Evolutionary conservation across 2,888 invertebrate genomes (phyloP).

Genomic region (Zele albiditarsus): DNA sequence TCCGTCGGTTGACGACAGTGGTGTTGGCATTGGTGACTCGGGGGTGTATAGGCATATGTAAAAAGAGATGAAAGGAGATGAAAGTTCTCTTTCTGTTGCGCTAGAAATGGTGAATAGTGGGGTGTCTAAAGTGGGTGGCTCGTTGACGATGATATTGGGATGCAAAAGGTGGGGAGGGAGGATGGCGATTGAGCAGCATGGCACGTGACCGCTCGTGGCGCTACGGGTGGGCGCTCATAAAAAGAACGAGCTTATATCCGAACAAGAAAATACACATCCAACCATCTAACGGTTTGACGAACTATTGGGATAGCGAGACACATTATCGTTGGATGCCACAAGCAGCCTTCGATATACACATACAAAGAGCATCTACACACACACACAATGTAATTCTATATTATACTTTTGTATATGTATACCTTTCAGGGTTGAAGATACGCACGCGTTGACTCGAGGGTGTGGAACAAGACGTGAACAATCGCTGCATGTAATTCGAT

Average conservation of each 20-base stretch:
- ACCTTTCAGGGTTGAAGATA: background rate
- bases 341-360: slow-evolving; percentile 16
- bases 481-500: slow-evolving; percentile 69
- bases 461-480: slow-evolving; percentile 40
- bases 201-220: slow-evolving; percentile 69
- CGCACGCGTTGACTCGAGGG: slow-evolving; percentile 22
- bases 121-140: slow-evolving; percentile 69
- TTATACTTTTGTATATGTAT: background rate
- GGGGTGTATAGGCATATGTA: slow-evolving; percentile 38
- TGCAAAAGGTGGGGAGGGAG: slow-evolving; percentile 52
- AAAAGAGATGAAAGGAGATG: slow-evolving; percentile 57
- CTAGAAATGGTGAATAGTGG: slow-evolving; percentile 34
- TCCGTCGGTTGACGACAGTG: slow-evolving; percentile 27
- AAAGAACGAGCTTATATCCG: slow-evolving; percentile 46
- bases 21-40: slow-evolving; percentile 54
- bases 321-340: slow-evolving; percentile 58
- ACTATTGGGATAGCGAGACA: slow-evolving; percentile 59
- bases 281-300: slow-evolving; percentile 57
- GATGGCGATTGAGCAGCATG: slow-evolving; percentile 13
- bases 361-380: background rate
- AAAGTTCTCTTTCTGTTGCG: slow-evolving; percentile 39
- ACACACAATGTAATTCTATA: background rate
- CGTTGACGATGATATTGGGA: slow-evolving; percentile 58
- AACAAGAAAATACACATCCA: slow-evolving; percentile 37
- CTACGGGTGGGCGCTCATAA: slow-evolving; percentile 51